These are phyloP conservation scores for Lycodopsis pacificus DNA, from an alignment of 2,797 vertebrate genomes.

Conservation along the genomic window DNA sequence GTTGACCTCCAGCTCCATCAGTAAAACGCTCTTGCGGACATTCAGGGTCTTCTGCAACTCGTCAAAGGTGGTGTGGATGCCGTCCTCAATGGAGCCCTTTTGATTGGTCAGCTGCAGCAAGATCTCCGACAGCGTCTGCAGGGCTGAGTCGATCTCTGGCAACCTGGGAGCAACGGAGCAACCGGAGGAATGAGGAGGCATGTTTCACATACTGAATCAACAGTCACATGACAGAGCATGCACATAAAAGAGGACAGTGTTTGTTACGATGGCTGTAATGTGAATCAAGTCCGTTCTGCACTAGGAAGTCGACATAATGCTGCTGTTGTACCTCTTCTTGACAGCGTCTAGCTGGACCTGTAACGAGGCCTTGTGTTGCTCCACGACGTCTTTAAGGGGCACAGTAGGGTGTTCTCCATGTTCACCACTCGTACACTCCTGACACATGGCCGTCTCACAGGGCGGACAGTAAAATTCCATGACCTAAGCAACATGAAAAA, in stretches of 20 bases:
- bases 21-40: conserved; percentile 95
- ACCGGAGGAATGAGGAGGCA: background rate
- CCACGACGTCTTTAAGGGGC: conserved; percentile 94
- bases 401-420: conserved; percentile 95
- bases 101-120: conserved; percentile 94
- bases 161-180: conserved; percentile 80
- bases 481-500: conserved; percentile 79
- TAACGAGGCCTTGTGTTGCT: conserved; percentile 95
- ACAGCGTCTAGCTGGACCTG: conserved; percentile 92
- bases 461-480: conserved; percentile 99
- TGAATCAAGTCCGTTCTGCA: background rate
- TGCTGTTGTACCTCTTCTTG: conserved; percentile 89
- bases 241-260: conserved; percentile 1
- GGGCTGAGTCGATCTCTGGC: conserved; percentile 94
- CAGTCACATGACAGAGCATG: background rate
- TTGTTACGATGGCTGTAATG: background rate
- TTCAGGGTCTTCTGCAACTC: conserved; percentile 97
- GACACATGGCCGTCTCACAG: conserved; percentile 98
- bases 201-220: background rate
- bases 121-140: conserved; percentile 94
- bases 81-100: conserved; percentile 94
- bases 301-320: background rate
- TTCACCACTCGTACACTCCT: conserved; percentile 94
- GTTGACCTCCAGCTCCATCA: conserved; percentile 99
- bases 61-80: conserved; percentile 94